Conservation (phyloP, 2,888 invertebrate genomes). For the Trachelus troglodyta region DNA sequence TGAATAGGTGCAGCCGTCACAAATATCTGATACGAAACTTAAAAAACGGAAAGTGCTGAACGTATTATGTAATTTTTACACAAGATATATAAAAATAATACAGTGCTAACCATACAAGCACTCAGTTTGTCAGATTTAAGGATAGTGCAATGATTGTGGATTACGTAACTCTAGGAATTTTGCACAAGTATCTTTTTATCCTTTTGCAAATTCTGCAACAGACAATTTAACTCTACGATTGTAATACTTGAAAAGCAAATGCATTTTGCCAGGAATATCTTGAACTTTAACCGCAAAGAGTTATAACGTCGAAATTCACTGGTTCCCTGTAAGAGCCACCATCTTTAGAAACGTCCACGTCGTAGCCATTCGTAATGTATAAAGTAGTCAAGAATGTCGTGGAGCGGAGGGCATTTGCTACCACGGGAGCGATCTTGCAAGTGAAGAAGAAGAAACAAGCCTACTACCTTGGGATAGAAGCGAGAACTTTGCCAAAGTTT, state of each 20-base stretch:
- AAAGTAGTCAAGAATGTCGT: background rate
- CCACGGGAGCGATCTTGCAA: background rate
- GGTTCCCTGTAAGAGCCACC: background rate
- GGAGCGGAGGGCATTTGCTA: background rate
- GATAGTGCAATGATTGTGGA: background rate
- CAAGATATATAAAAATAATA: too few relatives aligned
- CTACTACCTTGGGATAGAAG: background rate
- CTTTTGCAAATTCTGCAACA: background rate
- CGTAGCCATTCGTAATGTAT: background rate
- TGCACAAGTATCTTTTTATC: background rate
- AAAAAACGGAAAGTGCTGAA: too few relatives aligned
- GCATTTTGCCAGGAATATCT: too few relatives aligned
- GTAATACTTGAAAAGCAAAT: too few relatives aligned
- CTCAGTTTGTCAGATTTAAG: background rate
- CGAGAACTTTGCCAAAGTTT: background rate
- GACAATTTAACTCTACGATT: background rate
- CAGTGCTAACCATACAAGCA: too few relatives aligned
- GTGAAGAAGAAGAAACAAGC: background rate
- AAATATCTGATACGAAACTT: too few relatives aligned
- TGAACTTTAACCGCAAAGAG: too few relatives aligned
- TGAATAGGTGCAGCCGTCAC: too few relatives aligned
- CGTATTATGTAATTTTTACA: too few relatives aligned
- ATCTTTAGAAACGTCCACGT: background rate
- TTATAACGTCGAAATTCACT: background rate
- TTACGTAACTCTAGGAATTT: background rate